phyloP scores from a whole-genome alignment of 2,113 vertebrate genomes.

The Erinaceus europaeus region DNA sequence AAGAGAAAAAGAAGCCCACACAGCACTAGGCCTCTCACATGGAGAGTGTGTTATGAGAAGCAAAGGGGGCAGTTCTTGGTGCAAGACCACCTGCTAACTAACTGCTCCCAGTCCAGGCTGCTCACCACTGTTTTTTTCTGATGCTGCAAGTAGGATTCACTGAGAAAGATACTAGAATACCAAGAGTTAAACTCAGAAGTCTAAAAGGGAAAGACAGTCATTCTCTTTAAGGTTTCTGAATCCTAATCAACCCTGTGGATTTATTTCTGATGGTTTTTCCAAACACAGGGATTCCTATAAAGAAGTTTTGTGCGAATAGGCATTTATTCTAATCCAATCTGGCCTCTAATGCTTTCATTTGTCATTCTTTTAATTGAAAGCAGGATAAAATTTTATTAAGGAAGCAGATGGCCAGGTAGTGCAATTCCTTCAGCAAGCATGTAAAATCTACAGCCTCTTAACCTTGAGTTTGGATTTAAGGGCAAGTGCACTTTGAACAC shows the following conservation, averaged over 20 bases:
- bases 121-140: not conserved
- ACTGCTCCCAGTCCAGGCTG: not conserved
- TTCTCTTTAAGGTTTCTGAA: not conserved
- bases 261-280: constrained; percentile 38
- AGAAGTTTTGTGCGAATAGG: not conserved
- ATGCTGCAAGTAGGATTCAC: not conserved
- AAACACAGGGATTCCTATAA: constrained; percentile 34
- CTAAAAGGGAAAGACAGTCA: not conserved
- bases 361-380: constrained; percentile 3
- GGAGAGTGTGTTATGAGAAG: not conserved
- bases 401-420: constrained; percentile 1
- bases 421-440: constrained; percentile 27
- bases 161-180: not conserved
- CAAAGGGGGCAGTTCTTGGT: rapidly evolving
- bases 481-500: not conserved
- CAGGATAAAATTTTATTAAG: not conserved
- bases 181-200: not conserved
- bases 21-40: not conserved
- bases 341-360: constrained; percentile 5
- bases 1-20: not conserved
- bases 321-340: constrained; percentile 4
- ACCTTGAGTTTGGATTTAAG: not conserved
- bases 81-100: too few relatives aligned
- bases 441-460: not conserved
- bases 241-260: constrained; percentile 5